Percentiles rank a stretch among this genome's conserved stretches.
phyloP scores from a whole-genome alignment of 2,113 vertebrate genomes.

The Semnopithecus entellus region DNA sequence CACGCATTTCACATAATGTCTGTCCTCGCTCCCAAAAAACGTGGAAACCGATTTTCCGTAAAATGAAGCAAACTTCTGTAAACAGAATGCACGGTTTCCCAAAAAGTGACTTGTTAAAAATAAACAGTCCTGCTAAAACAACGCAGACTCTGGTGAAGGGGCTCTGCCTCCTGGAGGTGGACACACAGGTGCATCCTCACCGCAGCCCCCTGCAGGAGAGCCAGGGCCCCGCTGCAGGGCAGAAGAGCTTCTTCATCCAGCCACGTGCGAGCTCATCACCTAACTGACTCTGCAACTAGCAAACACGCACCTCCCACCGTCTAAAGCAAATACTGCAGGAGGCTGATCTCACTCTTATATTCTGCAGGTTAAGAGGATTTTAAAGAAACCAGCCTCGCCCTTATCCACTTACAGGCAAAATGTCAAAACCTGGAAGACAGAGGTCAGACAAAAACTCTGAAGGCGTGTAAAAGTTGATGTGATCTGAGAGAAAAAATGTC shows the following conservation, averaged over 20 bases:
- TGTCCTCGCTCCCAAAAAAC: accelerated
- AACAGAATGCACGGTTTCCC: no score
- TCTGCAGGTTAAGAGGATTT: neutral
- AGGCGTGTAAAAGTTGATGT: accelerated
- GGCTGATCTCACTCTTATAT: accelerated
- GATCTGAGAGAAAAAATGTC: no score
- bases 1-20: accelerated
- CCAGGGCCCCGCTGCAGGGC: accelerated
- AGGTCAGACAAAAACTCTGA: neutral
- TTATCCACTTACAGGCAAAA: neutral
- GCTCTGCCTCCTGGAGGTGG: no score
- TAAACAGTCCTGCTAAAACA: neutral
- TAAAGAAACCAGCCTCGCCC: no score
- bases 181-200: accelerated
- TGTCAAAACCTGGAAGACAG: neutral
- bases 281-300: no score
- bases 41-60: accelerated
- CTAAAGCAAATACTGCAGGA: accelerated
- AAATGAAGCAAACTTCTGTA: accelerated
- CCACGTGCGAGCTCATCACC: no score
- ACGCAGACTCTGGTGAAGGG: accelerated
- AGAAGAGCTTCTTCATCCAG: no score
- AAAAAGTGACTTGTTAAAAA: accelerated
- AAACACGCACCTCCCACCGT: accelerated
- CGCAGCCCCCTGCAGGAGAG: no score